Conservation (phyloP, 2,888 invertebrate species). For the Orgyia antiqua region DNA sequence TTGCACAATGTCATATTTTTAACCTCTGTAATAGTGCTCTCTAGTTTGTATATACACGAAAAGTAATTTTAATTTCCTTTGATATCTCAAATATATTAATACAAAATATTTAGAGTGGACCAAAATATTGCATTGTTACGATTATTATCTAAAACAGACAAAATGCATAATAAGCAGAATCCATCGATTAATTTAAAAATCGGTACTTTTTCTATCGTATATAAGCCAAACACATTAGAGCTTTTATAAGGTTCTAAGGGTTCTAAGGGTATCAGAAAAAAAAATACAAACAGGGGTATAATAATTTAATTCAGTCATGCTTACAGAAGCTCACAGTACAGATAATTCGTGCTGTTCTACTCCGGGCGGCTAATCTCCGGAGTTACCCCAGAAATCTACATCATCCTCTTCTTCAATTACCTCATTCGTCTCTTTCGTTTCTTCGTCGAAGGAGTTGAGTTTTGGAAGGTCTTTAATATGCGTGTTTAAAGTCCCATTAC, state of each 20-base stretch:
- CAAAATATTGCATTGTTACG: too few relatives aligned
- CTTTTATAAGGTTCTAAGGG: constrained; percentile 38
- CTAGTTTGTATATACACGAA: too few relatives aligned
- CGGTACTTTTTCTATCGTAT: too few relatives aligned
- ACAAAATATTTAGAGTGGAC: too few relatives aligned
- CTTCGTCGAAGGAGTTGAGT: constrained; percentile 66
- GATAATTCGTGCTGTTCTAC: constrained; percentile 50
- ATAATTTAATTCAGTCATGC: constrained; percentile 73
- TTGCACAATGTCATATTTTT: too few relatives aligned
- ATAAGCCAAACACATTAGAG: constrained; percentile 58
- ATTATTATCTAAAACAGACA: too few relatives aligned
- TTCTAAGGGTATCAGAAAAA: constrained; percentile 42
- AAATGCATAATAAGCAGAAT: too few relatives aligned
- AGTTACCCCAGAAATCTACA: constrained; percentile 64
- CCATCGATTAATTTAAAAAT: too few relatives aligned
- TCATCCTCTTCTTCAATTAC: constrained; percentile 63
- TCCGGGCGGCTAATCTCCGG: constrained; percentile 57
- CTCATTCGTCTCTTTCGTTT: constrained; percentile 52
- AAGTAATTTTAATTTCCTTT: too few relatives aligned
- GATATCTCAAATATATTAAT: too few relatives aligned
- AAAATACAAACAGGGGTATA: constrained; percentile 56
- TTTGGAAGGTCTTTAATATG: constrained; percentile 48
- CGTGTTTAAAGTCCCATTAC: constrained; percentile 35
- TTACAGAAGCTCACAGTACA: constrained; percentile 49
- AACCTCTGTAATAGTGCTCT: too few relatives aligned